Conservation (phyloP, 2,797 vertebrate genomes). For the Megaceryle alcyon region DNA sequence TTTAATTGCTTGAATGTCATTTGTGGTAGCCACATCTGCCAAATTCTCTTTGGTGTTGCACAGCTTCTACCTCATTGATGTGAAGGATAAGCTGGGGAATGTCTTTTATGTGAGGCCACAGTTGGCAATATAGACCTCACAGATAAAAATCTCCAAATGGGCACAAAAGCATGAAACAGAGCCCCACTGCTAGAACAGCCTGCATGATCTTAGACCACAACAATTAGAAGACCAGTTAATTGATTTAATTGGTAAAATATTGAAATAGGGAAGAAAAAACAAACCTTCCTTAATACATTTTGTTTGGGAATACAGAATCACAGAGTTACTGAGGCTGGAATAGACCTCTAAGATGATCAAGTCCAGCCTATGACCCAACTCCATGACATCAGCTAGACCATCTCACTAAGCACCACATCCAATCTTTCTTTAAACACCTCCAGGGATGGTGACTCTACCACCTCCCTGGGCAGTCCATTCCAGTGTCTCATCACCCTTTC, state of each 20-base stretch:
- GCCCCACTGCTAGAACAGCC: neutral
- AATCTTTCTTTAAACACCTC: too few relatives aligned
- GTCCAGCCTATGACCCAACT: too few relatives aligned
- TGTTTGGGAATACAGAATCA: neutral
- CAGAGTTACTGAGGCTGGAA: too few relatives aligned
- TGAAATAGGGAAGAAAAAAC: neutral
- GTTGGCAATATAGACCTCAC: neutral
- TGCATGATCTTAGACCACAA: neutral
- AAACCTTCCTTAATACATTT: neutral
- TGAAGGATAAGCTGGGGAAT: neutral
- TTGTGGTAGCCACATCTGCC: neutral
- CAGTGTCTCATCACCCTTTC: too few relatives aligned
- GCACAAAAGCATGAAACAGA: neutral
- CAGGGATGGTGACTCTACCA: too few relatives aligned
- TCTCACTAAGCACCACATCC: too few relatives aligned
- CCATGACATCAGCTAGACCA: too few relatives aligned
- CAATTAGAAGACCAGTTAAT: neutral
- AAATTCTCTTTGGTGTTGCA: neutral
- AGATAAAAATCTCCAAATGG: neutral
- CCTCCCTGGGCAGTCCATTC: too few relatives aligned
- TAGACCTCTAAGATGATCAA: too few relatives aligned
- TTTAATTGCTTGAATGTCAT: neutral
- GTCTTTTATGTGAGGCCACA: accelerated
- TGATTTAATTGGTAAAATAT: neutral
- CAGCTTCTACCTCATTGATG: neutral